A percentile compares a stretch with the other conserved stretches of the same genome.
Conservation (phyloP, 2,888 invertebrate genomes). For the Hydrotaea cyrtoneurina region DNA sequence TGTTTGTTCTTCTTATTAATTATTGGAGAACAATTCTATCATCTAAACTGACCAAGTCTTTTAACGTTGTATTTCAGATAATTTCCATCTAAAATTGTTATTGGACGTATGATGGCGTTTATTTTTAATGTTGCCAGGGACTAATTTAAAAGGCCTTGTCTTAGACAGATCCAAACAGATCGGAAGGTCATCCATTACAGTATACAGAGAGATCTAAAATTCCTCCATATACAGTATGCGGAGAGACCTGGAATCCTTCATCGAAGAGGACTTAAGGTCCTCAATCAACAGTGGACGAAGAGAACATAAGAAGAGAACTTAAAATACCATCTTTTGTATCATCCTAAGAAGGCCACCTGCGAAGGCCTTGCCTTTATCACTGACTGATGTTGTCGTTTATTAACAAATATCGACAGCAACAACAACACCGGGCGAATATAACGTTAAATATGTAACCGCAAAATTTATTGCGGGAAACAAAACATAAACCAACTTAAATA, state of each 20-base stretch:
- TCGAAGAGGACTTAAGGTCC: too few species aligned
- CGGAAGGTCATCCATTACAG: too few species aligned
- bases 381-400: background rate
- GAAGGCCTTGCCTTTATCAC: too few species aligned
- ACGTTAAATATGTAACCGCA: constrained; percentile 26
- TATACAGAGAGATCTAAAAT: too few species aligned
- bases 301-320: too few species aligned
- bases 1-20: background rate
- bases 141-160: too few species aligned
- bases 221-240: too few species aligned
- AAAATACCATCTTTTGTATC: background rate
- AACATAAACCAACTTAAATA: constrained; percentile 30
- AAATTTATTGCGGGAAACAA: constrained; percentile 42
- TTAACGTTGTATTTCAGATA: background rate
- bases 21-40: background rate
- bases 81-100: background rate
- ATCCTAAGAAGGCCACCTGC: too few species aligned
- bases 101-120: background rate
- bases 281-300: too few species aligned
- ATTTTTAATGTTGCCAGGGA: too few species aligned
- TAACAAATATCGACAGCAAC: background rate
- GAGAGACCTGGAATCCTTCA: too few species aligned
- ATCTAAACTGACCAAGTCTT: background rate
- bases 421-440: constrained; percentile 15
- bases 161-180: too few species aligned